Base-by-base conservation (phyloP, 1,140 invertebrate species). In the Leptinotarsa defecta region DNA sequence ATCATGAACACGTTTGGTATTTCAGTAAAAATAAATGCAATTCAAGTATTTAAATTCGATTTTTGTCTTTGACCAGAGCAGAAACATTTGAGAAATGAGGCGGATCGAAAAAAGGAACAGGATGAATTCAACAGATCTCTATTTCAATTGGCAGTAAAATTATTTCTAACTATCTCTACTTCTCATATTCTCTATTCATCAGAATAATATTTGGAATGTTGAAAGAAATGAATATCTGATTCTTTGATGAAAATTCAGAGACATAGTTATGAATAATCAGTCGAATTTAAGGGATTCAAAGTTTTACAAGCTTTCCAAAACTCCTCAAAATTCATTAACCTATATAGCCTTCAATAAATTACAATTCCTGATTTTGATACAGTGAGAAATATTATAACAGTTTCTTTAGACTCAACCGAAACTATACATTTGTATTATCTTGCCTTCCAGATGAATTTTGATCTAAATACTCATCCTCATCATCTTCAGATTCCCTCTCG, bases 351-450 rank as follows among this genome's bases (percentile, higher is more conserved):
- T 19, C 5, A 15, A 57, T 3, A 17, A 57, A 17, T 57, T 57
- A 57, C 52, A 57, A 57, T 19, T 43, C 34, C 34, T 11, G 8
- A 43, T 43, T 57, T 57, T 19, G 52, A 57, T 57, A 57, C 0
- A 15, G 52, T 57, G 52, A 57, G 13, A 57, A n/a, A 57, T 17
- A n/a, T 57, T 19, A 17, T 57, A 57, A 57, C n/a, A n/a, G 13
- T 57, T 57, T 57, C 15, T 19, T 57, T 19, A 57, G 52, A 57
- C 15, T 19, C 3, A 57, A 68, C 20, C 22, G 2, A 43, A 68
- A 43, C 48, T 49, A 73, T 22, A 73, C 71, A n/a, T 73, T 73
- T 24, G 71, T 65, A 24, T 65, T 65, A 65, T 73, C 71, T 62
- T 73, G 71, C 52, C 19, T 48, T 20, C 63, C 71, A 13, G 71